Conservation (phyloP, 2,888 invertebrate genomes). For the Erebia aethiops region DNA sequence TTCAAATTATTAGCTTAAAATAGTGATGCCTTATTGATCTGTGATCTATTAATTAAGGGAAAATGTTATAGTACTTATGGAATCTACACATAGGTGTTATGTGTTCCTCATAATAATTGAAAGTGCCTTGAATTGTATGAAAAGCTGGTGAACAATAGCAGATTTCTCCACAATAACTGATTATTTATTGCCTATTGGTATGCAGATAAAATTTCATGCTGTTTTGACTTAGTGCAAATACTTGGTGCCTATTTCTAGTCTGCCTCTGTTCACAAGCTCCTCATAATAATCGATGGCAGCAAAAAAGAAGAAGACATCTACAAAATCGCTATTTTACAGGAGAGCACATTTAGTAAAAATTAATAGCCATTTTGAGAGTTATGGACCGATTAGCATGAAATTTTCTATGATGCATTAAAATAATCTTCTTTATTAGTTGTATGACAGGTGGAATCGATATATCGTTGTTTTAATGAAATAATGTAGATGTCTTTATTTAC, state of each 20-base stretch:
- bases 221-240: too few relatives aligned
- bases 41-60: constrained; percentile 59
- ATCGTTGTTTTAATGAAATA: too few relatives aligned
- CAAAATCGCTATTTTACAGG: too few relatives aligned
- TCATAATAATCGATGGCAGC: too few relatives aligned
- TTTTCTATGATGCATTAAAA: too few relatives aligned
- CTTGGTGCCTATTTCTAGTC: neutral
- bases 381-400: too few relatives aligned
- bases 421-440: too few relatives aligned
- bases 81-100: constrained; percentile 19
- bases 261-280: neutral
- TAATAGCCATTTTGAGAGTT: too few relatives aligned
- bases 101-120: constrained; percentile 28
- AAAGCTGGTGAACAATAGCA: neutral
- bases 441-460: too few relatives aligned
- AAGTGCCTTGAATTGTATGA: constrained; percentile 38
- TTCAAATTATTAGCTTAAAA: constrained; percentile 65
- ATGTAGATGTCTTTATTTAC: too few relatives aligned
- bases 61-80: constrained; percentile 32
- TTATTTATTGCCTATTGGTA: neutral
- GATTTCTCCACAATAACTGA: neutral
- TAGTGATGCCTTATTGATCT: constrained; percentile 67
- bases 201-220: neutral
- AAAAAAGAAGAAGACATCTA: too few relatives aligned
- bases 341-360: too few relatives aligned